Evolutionary conservation across 2,888 invertebrate species (phyloP).

Genomic region (Eudasyphora cyanicolor): DNA sequence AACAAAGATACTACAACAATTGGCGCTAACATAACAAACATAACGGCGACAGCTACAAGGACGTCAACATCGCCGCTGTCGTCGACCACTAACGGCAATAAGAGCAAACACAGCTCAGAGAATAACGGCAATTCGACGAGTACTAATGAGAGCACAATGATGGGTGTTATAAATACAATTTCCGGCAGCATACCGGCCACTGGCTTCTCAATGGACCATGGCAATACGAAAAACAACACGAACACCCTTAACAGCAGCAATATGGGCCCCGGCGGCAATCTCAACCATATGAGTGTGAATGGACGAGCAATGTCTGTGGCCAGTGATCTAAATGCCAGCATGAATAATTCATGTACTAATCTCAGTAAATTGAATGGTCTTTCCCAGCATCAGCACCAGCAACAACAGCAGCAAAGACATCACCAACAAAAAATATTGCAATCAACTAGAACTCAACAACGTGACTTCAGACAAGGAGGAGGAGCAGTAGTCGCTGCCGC

Average conservation of each 20-base stretch:
- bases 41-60: not conserved
- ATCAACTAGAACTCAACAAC: conserved; percentile 39
- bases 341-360: conserved; percentile 70
- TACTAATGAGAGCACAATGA: conserved; percentile 48
- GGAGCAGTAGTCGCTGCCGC: too few species aligned
- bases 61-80: not conserved
- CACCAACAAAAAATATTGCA: conserved; percentile 41
- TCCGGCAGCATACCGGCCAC: conserved; percentile 76
- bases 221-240: conserved; percentile 30
- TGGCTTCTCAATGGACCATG: conserved; percentile 58
- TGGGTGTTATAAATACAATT: conserved; percentile 75
- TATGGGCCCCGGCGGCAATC: not conserved
- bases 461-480: conserved; percentile 54
- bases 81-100: not conserved
- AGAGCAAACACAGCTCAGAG: conserved; percentile 17
- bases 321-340: conserved; percentile 73
- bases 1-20: not conserved
- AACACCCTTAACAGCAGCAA: conserved; percentile 6
- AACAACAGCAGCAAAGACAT: conserved; percentile 51
- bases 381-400: conserved; percentile 59
- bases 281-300: conserved; percentile 33
- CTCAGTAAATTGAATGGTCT: conserved; percentile 70
- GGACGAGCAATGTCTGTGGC: conserved; percentile 64
- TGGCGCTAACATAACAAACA: conserved; percentile 34
- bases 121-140: conserved; percentile 36